Evolutionary conservation across 2,888 invertebrate genomes (phyloP), one percentile per base, ranked within the genome.

Genomic region (Chaetoderma sp.): DNA sequence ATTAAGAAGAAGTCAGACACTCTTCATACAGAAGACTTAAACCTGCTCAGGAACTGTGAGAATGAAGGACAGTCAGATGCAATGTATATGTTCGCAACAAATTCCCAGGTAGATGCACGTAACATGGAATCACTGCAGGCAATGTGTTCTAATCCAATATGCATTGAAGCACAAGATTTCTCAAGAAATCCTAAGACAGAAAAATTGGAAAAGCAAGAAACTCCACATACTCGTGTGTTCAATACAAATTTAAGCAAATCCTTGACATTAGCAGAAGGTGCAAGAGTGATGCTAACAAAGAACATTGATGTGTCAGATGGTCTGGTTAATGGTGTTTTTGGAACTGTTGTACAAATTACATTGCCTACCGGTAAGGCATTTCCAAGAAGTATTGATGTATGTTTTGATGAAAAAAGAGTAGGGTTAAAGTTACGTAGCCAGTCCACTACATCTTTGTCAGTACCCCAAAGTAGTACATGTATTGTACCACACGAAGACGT

Each of bases 41-140:
- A 36, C 30, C 2, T 63, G 6, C 27, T 65, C n/a, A 47, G 42
- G n/a, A 28, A 44, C 16, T 39, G 65, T 23, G 49, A 50, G 13
- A 65, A 27, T 18, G 65, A 50, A 23, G 57, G 18, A 50, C 28
- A 49, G 44, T 49, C 49, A 32, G 52, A 65, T 39, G 45, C 27
- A n/a, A 32, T 67, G n/a, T 63, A 67, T 54, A 55, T 63, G 25
- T 67, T 33, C 55, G 25, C 67, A 36, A 63, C 63, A 23, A 67
- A 67, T 55, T 59, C 45, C 3, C 62, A 63, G 25, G 59, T 59
- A 1, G 49, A 67, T 32, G 47, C 8, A 49, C 36, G 55, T 39
- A 67, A 67, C 36, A 16, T 42, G 5, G 47, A 47, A 21, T 55
- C 60, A 56, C 25, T 63, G 18, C 23, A 28, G 27, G 47, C 6